Percentiles rank a stretch among this genome's conserved stretches.
Evolutionary conservation across 2,888 invertebrate genomes (phyloP).

Genomic region (Lasius platythorax): DNA sequence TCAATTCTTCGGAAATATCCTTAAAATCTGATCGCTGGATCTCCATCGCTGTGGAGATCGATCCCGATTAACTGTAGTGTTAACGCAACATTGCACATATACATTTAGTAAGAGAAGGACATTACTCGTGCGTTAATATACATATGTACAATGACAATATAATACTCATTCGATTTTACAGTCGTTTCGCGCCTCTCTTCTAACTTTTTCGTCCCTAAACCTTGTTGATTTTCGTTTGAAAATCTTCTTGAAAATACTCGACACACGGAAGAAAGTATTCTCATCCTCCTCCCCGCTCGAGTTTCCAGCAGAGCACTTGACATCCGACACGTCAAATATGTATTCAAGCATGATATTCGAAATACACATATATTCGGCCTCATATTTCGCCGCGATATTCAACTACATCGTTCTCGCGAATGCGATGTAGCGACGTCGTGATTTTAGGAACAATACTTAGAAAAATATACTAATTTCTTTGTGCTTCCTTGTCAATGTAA

Average conservation of each 20-base stretch:
- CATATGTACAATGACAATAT: conserved; percentile 70
- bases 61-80: not conserved
- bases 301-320: not conserved
- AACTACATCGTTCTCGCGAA: conserved; percentile 21
- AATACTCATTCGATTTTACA: conserved; percentile 55
- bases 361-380: conserved; percentile 75
- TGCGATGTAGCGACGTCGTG: conserved; percentile 31
- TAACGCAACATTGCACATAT: conserved; percentile 62
- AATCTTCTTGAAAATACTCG: not conserved
- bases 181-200: not conserved
- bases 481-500: conserved; percentile 46
- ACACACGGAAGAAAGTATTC: not conserved
- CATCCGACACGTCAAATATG: conserved; percentile 64
- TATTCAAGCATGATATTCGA: conserved; percentile 80
- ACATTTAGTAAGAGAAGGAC: conserved; percentile 57
- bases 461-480: conserved; percentile 77
- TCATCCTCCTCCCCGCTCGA: not conserved
- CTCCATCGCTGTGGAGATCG: not conserved
- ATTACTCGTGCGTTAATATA: conserved; percentile 64
- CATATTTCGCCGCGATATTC: conserved; percentile 3
- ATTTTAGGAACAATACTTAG: conserved; percentile 65
- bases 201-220: not conserved
- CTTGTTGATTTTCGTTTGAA: not conserved
- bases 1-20: conserved; percentile 42
- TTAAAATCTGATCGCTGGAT: conserved; percentile 10